Conservation (phyloP, 2,888 invertebrate species). For the Plebejus anna region DNA sequence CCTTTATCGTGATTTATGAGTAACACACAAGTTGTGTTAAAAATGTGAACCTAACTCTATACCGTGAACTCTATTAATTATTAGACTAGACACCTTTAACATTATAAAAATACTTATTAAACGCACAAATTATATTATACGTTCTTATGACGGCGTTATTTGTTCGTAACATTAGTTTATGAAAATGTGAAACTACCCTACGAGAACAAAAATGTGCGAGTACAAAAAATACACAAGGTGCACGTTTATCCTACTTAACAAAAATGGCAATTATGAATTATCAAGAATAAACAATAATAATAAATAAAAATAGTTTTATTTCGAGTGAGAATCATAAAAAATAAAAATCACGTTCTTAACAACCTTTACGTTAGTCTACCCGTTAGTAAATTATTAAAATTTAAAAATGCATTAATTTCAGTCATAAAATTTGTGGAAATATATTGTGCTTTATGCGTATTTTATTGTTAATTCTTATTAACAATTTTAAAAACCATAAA, state of each 20-base stretch:
- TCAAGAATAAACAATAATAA: constrained; percentile 7
- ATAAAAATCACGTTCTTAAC: constrained; percentile 2
- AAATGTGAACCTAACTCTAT: neutral
- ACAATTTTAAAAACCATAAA: neutral
- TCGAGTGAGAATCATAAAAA: constrained; percentile 6
- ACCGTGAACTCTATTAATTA: neutral
- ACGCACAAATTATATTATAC: neutral
- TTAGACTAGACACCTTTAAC: constrained; percentile 22
- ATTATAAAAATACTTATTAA: constrained; percentile 9
- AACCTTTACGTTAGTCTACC: constrained; percentile 12
- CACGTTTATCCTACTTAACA: neutral
- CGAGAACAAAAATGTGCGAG: constrained; percentile 1
- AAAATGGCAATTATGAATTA: constrained; percentile 15
- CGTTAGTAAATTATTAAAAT: constrained; percentile 14
- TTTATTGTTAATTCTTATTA: neutral
- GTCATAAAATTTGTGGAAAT: constrained; percentile 19
- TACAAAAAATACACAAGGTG: constrained; percentile 7
- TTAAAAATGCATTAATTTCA: constrained; percentile 25
- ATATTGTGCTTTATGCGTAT: neutral
- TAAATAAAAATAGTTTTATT: constrained; percentile 4
- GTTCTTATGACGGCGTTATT: neutral
- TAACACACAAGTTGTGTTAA: constrained; percentile 4
- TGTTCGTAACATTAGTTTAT: neutral
- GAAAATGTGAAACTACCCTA: neutral
- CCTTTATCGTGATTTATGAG: constrained; percentile 1